Evolutionary conservation across 2,797 vertebrate species (phyloP).

Genomic region (Lithobates sylvaticus): DNA sequence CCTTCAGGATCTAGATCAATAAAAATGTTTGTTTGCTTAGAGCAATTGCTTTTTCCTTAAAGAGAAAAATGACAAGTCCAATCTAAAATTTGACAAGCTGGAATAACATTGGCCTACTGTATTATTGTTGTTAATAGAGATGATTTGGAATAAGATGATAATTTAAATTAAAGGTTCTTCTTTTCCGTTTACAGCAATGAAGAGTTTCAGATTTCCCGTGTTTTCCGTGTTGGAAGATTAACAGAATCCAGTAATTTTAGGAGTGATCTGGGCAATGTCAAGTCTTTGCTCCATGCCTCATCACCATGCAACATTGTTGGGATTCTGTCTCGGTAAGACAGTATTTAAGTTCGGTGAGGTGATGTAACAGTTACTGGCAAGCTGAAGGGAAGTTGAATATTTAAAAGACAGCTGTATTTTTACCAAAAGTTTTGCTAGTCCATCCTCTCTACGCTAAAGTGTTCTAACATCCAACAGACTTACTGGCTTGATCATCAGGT

Average conservation of each 20-base stretch:
- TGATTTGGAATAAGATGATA: no score
- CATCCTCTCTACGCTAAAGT: no score
- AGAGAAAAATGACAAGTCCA: no score
- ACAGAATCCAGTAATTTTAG: slow-evolving; percentile 80
- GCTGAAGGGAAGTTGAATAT: not conserved
- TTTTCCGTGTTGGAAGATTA: slow-evolving; percentile 78
- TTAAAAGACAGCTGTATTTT: no score
- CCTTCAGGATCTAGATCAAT: no score
- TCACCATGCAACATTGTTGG: slow-evolving; percentile 82
- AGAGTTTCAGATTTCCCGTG: slow-evolving; percentile 75
- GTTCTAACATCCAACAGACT: no score
- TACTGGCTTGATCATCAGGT: no score
- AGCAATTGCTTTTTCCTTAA: no score
- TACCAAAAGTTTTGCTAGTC: no score
- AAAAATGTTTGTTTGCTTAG: no score
- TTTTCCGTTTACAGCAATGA: slow-evolving; percentile 63
- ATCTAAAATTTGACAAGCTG: no score
- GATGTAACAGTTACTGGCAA: not conserved
- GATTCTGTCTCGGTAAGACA: slow-evolving; percentile 85
- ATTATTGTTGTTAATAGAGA: not conserved
- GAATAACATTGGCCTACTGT: no score
- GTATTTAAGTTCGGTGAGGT: not conserved
- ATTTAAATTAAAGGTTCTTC: not conserved
- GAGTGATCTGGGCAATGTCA: slow-evolving; percentile 77
- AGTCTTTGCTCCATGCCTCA: slow-evolving; percentile 82